A percentile compares a stretch with the other conserved stretches of the same genome.
These are phyloP conservation scores for Ceratoteleas bidentatus DNA, from an alignment of 1,140 invertebrate species.

Conservation along the genomic window DNA sequence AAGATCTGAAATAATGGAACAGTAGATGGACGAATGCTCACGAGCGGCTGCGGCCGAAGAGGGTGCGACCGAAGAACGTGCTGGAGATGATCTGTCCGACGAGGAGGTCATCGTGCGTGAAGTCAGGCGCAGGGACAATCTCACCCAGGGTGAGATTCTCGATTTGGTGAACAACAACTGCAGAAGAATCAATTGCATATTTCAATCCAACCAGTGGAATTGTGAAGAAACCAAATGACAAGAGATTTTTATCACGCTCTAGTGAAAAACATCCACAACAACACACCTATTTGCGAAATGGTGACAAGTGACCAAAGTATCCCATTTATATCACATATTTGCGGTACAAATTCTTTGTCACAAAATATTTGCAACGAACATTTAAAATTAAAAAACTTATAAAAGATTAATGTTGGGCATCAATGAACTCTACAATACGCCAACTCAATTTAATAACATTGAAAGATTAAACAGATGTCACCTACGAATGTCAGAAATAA, in stretches of 20 bases:
- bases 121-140: too few relatives aligned
- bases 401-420: slow-evolving; percentile 15
- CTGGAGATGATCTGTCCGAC: too few relatives aligned
- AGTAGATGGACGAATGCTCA: too few relatives aligned
- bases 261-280: not conserved
- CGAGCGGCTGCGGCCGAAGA: too few relatives aligned
- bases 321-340: not conserved
- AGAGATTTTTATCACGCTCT: slow-evolving; percentile 1
- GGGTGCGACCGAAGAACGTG: too few relatives aligned
- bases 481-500: not conserved
- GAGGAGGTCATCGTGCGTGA: too few relatives aligned
- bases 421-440: slow-evolving; percentile 5
- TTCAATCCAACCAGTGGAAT: slow-evolving; percentile 7
- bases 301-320: slow-evolving; percentile 2
- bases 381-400: slow-evolving; percentile 12
- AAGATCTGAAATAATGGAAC: too few relatives aligned
- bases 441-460: not conserved
- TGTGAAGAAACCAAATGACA: not conserved
- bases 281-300: slow-evolving; percentile 8
- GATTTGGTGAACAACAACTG: too few relatives aligned
- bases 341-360: slow-evolving; percentile 1
- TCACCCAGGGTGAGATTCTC: too few relatives aligned
- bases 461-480: not conserved
- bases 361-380: not conserved
- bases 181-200: not conserved